Percentiles rank a stretch among this genome's conserved stretches.
Conservation (phyloP, 2,113 vertebrate species). For the Calidris pygmaea region DNA sequence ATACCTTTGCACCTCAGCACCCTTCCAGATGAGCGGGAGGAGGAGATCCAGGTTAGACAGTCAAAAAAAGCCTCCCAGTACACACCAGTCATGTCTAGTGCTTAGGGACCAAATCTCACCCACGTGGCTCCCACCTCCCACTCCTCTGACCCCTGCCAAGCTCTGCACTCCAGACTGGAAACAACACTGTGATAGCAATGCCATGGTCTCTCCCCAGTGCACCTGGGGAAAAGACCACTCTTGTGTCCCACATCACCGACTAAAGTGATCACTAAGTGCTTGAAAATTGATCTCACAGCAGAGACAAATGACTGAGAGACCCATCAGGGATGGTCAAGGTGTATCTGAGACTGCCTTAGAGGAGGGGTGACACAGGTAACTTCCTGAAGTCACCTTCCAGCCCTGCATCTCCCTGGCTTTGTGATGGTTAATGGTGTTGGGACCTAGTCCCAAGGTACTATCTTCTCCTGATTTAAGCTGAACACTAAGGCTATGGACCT, state of each 20-base stretch:
- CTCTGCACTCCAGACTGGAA: accelerated
- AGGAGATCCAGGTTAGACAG: background rate
- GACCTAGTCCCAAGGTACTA: background rate
- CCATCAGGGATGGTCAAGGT: background rate
- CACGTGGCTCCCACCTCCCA: accelerated
- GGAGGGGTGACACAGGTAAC: background rate
- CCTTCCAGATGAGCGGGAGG: background rate
- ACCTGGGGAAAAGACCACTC: background rate
- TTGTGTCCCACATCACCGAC: background rate
- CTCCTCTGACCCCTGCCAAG: background rate
- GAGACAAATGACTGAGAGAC: background rate
- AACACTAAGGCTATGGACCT: background rate
- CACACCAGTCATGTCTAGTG: too few species aligned
- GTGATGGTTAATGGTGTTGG: background rate
- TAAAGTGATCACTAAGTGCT: background rate
- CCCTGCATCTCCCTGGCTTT: background rate
- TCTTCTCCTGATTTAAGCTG: background rate
- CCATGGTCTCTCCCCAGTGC: background rate
- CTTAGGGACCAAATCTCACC: background rate
- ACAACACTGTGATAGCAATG: background rate
- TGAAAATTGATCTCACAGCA: background rate
- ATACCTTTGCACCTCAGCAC: background rate
- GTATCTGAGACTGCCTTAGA: background rate
- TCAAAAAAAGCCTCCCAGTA: accelerated
- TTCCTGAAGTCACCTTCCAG: background rate